phyloP scores from a whole-genome alignment of 2,113 vertebrate genomes.

The Uria aalge region DNA sequence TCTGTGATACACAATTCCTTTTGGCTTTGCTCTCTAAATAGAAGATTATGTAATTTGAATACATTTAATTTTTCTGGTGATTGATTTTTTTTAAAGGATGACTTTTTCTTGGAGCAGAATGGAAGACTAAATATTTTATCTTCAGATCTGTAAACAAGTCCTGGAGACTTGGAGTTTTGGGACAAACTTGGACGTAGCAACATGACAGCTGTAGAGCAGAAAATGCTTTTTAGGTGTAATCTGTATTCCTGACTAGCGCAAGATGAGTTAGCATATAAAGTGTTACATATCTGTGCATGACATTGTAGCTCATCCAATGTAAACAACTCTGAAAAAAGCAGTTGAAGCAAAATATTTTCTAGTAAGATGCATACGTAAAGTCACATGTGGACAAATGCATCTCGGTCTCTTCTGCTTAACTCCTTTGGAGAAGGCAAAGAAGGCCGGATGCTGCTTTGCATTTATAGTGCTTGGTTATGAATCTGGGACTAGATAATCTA shows the following conservation, averaged over 20 bases:
- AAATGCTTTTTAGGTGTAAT: background rate
- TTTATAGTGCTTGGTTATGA: background rate
- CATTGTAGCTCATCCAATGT: background rate
- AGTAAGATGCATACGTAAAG: background rate
- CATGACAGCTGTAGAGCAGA: background rate
- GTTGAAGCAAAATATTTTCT: background rate
- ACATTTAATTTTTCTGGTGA: background rate
- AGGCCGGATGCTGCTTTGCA: background rate
- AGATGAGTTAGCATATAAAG: background rate
- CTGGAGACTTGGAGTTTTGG: background rate
- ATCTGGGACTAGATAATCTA: background rate
- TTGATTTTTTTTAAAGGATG: background rate
- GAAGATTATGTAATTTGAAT: background rate
- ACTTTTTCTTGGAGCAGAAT: background rate
- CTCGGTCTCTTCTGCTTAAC: background rate
- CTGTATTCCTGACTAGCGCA: background rate
- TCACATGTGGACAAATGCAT: background rate
- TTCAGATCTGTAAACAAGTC: background rate
- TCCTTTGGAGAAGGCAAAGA: background rate
- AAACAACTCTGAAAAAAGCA: background rate
- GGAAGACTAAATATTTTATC: background rate
- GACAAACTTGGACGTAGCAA: background rate
- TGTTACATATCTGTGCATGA: background rate
- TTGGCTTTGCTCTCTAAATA: background rate
- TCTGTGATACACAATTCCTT: background rate